Percentiles rank a stretch among this genome's conserved stretches.
These are phyloP conservation scores for Pygathrix nemaeus DNA, from an alignment of 2,113 vertebrate species.

Conservation along the genomic window DNA sequence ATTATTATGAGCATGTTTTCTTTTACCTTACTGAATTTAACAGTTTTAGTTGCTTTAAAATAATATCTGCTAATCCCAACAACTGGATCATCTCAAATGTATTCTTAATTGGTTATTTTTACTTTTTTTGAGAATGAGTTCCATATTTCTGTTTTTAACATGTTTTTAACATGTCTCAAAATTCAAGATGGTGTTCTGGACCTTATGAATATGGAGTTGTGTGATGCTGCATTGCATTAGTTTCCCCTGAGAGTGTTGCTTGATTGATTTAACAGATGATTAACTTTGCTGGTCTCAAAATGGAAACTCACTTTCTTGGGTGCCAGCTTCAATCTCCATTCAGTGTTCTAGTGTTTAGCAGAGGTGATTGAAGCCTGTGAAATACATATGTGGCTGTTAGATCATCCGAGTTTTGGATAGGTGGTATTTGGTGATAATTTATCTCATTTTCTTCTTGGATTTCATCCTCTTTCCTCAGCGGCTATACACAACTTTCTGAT, in stretches of 20 bases:
- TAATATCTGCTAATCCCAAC: background rate
- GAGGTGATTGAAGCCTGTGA: background rate
- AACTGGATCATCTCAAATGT: background rate
- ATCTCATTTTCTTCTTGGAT: background rate
- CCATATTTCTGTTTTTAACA: background rate
- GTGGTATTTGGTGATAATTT: background rate
- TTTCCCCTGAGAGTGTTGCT: background rate
- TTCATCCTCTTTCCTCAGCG: background rate
- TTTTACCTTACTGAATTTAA: background rate
- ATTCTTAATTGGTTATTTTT: background rate
- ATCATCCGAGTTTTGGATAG: background rate
- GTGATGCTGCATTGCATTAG: background rate
- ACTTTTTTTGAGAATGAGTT: background rate
- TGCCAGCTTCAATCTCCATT: background rate
- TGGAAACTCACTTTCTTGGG: background rate
- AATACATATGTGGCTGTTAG: background rate
- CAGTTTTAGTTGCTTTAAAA: background rate
- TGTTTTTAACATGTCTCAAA: background rate
- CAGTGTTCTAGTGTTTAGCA: background rate
- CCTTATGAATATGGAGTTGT: background rate
- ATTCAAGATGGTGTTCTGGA: background rate
- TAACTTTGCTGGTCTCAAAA: background rate
- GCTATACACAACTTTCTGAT: background rate
- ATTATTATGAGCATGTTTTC: background rate
- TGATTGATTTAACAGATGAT: background rate